A percentile compares a stretch with the other conserved stretches of the same genome.
Evolutionary conservation across 2,888 invertebrate genomes (phyloP).

Genomic region (Zele albiditarsus): DNA sequence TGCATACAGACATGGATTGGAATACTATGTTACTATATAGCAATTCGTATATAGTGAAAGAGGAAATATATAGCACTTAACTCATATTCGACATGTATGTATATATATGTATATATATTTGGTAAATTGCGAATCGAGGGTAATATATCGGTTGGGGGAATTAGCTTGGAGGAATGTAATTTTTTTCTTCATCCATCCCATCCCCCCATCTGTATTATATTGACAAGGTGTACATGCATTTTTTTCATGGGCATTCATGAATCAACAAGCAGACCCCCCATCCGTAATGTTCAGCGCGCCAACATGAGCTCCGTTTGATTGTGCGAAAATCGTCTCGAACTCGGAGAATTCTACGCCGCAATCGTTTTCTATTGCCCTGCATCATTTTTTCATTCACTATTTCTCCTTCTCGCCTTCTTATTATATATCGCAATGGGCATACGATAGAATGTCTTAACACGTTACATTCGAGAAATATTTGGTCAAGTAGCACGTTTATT

Average conservation of each 20-base stretch:
- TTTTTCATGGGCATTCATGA: slow-evolving; percentile 28
- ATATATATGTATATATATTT: background rate
- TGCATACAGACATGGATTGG: background rate
- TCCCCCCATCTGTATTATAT: slow-evolving; percentile 22
- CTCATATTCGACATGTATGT: background rate
- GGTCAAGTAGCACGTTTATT: background rate
- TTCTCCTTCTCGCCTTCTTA: background rate
- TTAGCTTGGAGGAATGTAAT: background rate
- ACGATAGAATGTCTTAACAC: background rate
- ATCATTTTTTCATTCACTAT: background rate
- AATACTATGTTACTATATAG: background rate
- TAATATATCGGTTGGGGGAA: background rate
- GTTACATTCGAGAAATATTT: background rate
- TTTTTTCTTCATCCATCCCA: slow-evolving; percentile 9
- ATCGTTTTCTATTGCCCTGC: background rate
- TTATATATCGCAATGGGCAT: background rate
- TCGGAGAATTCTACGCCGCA: background rate
- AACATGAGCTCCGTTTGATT: slow-evolving; percentile 2
- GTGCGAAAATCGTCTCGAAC: slow-evolving; percentile 35
- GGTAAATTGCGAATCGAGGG: background rate
- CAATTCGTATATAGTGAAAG: background rate
- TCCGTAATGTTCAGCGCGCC: slow-evolving; percentile 19
- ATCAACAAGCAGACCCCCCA: slow-evolving; percentile 25
- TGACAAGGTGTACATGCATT: slow-evolving; percentile 25
- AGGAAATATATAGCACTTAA: background rate